These are phyloP conservation scores for Stenoptilia bipunctidactyla DNA, from an alignment of 2,888 invertebrate genomes.

Conservation along the genomic window DNA sequence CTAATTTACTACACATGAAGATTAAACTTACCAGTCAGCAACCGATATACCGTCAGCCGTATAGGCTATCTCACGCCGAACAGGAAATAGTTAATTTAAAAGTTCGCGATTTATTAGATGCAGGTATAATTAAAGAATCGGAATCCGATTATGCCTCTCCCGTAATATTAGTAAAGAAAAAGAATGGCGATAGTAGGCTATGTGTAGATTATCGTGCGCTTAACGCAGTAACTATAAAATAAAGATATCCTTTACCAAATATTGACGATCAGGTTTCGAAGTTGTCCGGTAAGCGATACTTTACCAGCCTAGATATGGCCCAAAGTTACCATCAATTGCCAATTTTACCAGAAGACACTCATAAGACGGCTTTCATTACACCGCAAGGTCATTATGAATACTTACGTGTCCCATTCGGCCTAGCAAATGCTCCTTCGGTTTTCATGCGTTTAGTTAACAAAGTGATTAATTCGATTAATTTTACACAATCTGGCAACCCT, in stretches of 20 bases:
- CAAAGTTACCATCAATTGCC: conserved; percentile 17
- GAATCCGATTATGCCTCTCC: conserved; percentile 18
- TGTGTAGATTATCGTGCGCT: conserved; percentile 20
- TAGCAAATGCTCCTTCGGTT: conserved; percentile 17
- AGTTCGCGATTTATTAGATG: conserved; percentile 16
- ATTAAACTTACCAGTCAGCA: conserved; percentile 15
- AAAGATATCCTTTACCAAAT: conserved; percentile 20
- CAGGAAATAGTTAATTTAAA: conserved; percentile 10
- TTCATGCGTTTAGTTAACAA: conserved; percentile 15
- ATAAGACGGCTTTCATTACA: conserved; percentile 18
- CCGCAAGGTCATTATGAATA: conserved; percentile 19
- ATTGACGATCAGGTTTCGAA: conserved; percentile 20
- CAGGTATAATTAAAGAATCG: conserved; percentile 19
- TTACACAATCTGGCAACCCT: conserved; percentile 7
- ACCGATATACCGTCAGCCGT: conserved; percentile 14
- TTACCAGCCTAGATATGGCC: conserved; percentile 17
- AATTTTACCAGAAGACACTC: conserved; percentile 10
- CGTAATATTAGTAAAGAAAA: conserved; percentile 18
- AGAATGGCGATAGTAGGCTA: conserved; percentile 18
- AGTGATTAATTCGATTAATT: no score
- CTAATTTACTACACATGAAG: conserved; percentile 16
- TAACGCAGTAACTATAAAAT: conserved; percentile 17
- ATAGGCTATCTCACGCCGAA: conserved; percentile 10
- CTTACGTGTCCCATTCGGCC: conserved; percentile 16
- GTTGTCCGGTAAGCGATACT: conserved; percentile 17